These are phyloP conservation scores for Garrulus glandarius DNA, from an alignment of 2,797 vertebrate species.

Conservation along the genomic window DNA sequence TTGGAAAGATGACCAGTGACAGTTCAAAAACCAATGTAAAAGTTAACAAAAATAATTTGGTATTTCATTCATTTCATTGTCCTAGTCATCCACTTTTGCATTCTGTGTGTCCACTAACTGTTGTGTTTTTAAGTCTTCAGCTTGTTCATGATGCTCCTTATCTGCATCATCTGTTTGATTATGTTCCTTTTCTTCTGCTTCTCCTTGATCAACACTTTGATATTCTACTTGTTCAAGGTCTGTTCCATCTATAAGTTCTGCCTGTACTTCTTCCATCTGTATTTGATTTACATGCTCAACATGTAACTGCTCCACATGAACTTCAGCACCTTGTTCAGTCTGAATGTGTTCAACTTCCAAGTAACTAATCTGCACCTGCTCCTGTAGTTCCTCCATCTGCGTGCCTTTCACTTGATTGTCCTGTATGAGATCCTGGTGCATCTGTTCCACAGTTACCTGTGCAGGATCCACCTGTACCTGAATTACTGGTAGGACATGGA, in stretches of 20 bases:
- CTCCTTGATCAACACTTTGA: conserved; percentile 55
- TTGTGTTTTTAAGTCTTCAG: conserved; percentile 61
- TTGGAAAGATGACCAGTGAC: background rate
- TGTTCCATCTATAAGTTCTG: conserved; percentile 74
- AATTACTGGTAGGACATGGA: conserved; percentile 84
- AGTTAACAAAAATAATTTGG: conserved; percentile 68
- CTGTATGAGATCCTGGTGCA: conserved; percentile 86
- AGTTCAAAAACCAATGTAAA: conserved; percentile 54
- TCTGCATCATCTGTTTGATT: conserved; percentile 8
- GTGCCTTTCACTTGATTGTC: conserved; percentile 79
- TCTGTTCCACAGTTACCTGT: conserved; percentile 86
- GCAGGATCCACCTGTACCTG: conserved; percentile 84
- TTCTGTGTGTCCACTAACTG: conserved; percentile 19
- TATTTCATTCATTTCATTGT: conserved; percentile 31
- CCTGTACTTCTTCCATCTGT: conserved; percentile 82
- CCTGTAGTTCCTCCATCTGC: conserved; percentile 74
- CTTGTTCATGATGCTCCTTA: conserved; percentile 30
- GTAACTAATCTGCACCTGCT: conserved; percentile 87
- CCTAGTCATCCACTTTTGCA: conserved; percentile 38
- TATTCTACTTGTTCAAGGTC: conserved; percentile 71
- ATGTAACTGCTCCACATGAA: conserved; percentile 82
- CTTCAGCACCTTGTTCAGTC: conserved; percentile 79
- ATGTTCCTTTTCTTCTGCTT: conserved; percentile 49
- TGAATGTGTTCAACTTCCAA: conserved; percentile 85
- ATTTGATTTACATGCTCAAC: conserved; percentile 82